Base-by-base conservation (phyloP, 30 jellyfish, hydroid and myxozoan species). In the Chironex yamaguchii region DNA sequence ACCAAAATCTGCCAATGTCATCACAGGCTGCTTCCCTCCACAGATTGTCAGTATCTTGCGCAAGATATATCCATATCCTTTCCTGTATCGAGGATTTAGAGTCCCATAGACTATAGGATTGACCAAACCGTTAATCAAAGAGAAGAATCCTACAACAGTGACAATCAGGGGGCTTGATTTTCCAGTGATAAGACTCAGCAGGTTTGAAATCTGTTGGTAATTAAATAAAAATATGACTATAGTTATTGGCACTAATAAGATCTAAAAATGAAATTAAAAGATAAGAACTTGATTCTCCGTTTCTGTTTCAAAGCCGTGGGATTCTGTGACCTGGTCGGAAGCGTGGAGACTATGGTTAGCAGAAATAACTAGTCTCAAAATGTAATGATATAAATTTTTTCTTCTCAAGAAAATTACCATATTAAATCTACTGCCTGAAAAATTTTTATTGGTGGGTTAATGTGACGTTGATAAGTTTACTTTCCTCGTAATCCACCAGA, bases 71-170 rank as follows among this genome's bases (percentile, higher is more conserved):
- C 62, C 22, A 49, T 75, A 89, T 17, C 97, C 97, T 79, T 80
- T 89, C 48, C 52, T 79, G 52, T 89, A 89, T 34, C 97, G 69
- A n/a, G 97, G 91, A 35, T 79, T 77, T 3, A 89, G 53, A 0
- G 97, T 70, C 3, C 83, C 90, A 33, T 89, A 89, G 0, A 89
- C 79, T 9, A 89, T 36, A 0, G 97, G 97, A 35, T 89, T 89
- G 29, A 89, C 23, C 17, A 89, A 50, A 1, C 85, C 97, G 29
- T 79, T 89, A 34, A 81, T 50, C 67, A 89, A 34, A 1, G 97
- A 89, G 33, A 67, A 70, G 21, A 89, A 64, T 58, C 97, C 97
- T 36, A 89, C 82, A 0, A 89, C 9, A 27, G 52, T 79, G 17
- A 66, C 67, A 31, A 50, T 89, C 12, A 64, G 42, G 29, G 53